Percentiles rank a stretch among this genome's conserved stretches.
phyloP scores from a whole-genome alignment of 2,888 invertebrate species.

The Oscheius sp. region DNA sequence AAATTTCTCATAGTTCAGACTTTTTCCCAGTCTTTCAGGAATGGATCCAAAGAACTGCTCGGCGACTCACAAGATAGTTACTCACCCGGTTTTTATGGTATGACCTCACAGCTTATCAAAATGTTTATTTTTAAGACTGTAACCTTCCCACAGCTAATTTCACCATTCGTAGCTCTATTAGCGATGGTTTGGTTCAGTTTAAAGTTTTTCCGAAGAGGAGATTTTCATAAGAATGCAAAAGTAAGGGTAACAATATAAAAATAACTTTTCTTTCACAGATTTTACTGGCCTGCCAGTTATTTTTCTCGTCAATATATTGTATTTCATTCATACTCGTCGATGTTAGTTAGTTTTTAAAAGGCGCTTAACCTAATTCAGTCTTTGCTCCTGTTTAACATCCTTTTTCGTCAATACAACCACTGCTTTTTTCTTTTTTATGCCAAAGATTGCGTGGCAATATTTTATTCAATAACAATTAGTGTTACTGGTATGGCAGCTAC shows the following conservation, averaged over 20 bases:
- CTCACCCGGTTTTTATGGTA: neutral
- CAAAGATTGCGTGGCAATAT: neutral
- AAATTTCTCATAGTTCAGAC: too few species aligned
- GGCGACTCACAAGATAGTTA: neutral
- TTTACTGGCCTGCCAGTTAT: conserved; percentile 2
- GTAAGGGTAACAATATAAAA: neutral
- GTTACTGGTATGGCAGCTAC: conserved; percentile 7
- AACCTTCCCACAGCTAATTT: neutral
- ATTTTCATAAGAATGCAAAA: conserved; percentile 4
- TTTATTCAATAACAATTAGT: neutral
- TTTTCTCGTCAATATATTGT: conserved; percentile 4
- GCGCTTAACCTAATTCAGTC: neutral
- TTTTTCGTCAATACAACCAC: neutral
- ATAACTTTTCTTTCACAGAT: neutral
- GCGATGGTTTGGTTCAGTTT: neutral
- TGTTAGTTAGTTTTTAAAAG: neutral
- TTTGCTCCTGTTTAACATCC: neutral
- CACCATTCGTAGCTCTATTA: neutral
- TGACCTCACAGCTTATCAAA: neutral
- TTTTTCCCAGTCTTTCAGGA: too few species aligned
- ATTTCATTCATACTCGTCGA: neutral
- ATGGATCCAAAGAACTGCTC: neutral
- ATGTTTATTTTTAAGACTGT: neutral
- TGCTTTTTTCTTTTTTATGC: neutral
- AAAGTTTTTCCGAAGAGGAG: neutral